These are phyloP conservation scores for Pyrochroa serraticornis DNA, from an alignment of 2,888 invertebrate genomes.

Conservation along the genomic window DNA sequence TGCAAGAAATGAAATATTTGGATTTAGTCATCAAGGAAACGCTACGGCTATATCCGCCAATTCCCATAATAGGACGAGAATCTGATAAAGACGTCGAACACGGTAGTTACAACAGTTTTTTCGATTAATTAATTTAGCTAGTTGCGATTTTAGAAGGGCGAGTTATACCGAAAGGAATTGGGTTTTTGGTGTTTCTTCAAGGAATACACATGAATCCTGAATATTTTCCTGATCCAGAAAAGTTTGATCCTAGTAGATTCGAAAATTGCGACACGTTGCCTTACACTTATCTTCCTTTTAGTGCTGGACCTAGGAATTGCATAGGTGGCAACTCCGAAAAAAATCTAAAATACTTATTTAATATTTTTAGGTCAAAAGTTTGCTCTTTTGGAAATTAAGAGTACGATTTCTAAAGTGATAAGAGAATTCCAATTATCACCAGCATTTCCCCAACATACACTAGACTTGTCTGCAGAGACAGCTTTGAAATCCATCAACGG, in stretches of 20 bases:
- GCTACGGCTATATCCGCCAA: constrained; percentile 62
- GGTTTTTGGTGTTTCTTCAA: constrained; percentile 56
- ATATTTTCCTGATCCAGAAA: constrained; percentile 61
- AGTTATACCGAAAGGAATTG: constrained; percentile 52
- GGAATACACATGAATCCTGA: constrained; percentile 61
- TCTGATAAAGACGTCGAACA: constrained; percentile 53
- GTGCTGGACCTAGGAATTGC: constrained; percentile 68
- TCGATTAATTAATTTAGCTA: background rate
- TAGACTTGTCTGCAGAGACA: constrained; percentile 10
- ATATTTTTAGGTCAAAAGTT: constrained; percentile 57
- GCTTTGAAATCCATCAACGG: constrained; percentile 16
- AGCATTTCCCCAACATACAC: constrained; percentile 28
- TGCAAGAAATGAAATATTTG: constrained; percentile 63
- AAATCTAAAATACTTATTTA: background rate
- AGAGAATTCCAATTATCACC: constrained; percentile 56
- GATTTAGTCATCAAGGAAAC: constrained; percentile 63
- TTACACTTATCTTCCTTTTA: constrained; percentile 65
- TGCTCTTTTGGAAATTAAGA: constrained; percentile 64
- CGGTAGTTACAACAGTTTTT: constrained; percentile 33
- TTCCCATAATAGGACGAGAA: constrained; percentile 59
- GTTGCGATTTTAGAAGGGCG: constrained; percentile 27
- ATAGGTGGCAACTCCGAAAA: constrained; percentile 53
- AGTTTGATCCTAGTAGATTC: constrained; percentile 63
- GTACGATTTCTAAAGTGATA: constrained; percentile 60
- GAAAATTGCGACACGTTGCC: constrained; percentile 53